Percentiles rank a stretch among this genome's conserved stretches.
Evolutionary conservation across 2,888 invertebrate genomes (phyloP).

Genomic region (Phania funesta): DNA sequence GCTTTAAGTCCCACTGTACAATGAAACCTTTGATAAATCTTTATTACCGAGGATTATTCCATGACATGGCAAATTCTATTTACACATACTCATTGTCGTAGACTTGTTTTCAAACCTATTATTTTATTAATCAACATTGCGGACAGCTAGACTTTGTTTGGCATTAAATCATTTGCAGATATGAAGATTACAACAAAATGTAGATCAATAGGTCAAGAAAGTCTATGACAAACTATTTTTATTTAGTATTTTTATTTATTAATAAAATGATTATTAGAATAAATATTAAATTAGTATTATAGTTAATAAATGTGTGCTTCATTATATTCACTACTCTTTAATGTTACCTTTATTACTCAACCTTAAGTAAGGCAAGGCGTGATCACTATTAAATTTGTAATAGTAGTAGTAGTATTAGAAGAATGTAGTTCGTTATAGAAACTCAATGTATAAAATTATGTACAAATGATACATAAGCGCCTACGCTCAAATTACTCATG

Average conservation of each 20-base stretch:
- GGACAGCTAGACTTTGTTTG: neutral
- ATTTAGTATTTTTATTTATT: neutral
- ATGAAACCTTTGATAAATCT: neutral
- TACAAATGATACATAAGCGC: no score
- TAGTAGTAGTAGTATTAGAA: no score
- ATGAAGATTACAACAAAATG: neutral
- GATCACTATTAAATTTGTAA: no score
- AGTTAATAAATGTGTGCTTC: no score
- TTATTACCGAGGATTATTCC: neutral
- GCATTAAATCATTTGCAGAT: neutral
- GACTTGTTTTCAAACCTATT: neutral
- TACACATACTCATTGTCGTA: neutral
- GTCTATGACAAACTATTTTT: neutral
- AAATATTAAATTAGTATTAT: no score
- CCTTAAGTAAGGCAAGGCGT: no score
- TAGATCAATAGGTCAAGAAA: constrained; percentile 9
- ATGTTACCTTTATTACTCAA: no score
- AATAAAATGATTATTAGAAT: neutral
- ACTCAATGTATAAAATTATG: no score
- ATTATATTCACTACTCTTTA: no score
- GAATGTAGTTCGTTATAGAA: no score
- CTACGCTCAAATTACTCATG: no score
- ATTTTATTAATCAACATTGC: constrained; percentile 28
- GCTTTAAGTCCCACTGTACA: no score
- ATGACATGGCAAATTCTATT: neutral